phyloP scores from a whole-genome alignment of 2,797 vertebrate species.

The Forpus xanthops region DNA sequence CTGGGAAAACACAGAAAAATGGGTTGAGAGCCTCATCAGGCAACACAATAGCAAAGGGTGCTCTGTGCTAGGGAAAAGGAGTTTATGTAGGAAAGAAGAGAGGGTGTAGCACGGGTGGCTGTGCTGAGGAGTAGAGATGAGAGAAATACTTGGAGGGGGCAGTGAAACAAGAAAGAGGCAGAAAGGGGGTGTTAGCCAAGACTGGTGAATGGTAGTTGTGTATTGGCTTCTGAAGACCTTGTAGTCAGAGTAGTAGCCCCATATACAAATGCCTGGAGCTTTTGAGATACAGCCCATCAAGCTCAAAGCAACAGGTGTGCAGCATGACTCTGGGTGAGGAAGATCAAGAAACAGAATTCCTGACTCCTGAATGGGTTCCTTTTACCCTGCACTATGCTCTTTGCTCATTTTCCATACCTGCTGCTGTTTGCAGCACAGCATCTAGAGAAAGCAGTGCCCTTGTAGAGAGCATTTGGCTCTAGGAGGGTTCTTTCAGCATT shows the following conservation, averaged over 20 bases:
- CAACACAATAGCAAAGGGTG: neutral
- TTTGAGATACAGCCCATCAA: neutral
- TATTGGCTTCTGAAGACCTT: neutral
- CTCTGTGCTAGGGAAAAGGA: neutral
- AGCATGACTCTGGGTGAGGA: neutral
- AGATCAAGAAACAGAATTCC: neutral
- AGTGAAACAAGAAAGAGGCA: neutral
- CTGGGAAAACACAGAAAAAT: neutral
- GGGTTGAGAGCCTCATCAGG: neutral
- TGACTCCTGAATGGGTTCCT: neutral
- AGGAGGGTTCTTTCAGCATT: neutral
- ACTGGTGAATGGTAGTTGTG: neutral
- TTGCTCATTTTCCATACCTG: neutral
- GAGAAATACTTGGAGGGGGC: neutral
- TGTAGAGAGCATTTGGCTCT: neutral
- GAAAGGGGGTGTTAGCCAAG: neutral
- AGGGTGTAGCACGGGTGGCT: neutral
- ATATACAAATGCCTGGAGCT: neutral
- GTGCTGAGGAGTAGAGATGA: neutral
- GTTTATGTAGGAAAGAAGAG: neutral
- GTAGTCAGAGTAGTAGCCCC: neutral
- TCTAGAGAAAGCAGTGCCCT: conserved; percentile 14
- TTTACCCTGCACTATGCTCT: neutral
- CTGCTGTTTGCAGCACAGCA: neutral
- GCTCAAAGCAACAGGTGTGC: neutral